A percentile compares a stretch with the other conserved stretches of the same genome.
Evolutionary conservation across 2,888 invertebrate genomes (phyloP).

Genomic region (Cantharis rufa): DNA sequence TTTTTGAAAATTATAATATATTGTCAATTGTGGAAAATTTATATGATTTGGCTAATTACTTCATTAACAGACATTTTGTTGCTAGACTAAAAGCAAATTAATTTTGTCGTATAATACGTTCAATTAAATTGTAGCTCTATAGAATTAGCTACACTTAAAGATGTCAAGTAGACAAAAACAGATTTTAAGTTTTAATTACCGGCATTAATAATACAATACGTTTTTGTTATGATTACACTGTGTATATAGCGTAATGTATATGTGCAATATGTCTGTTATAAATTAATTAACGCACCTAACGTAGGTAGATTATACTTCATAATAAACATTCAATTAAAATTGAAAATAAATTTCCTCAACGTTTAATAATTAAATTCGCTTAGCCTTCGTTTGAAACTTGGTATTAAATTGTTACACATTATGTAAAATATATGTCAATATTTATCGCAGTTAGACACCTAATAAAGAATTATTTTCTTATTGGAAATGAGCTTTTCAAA

Average conservation of each 20-base stretch:
- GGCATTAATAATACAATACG: neutral
- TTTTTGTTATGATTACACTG: neutral
- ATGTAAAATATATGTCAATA: neutral
- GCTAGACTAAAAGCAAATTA: neutral
- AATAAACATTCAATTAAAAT: neutral
- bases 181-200: neutral
- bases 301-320: neutral
- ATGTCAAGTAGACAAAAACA: neutral
- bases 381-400: neutral
- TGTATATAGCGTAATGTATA: neutral
- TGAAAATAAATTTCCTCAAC: neutral
- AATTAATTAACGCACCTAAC: neutral
- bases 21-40: neutral
- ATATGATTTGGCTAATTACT: neutral
- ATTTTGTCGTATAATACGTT: neutral
- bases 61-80: neutral
- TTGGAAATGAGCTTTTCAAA: constrained; percentile 6
- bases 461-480: constrained; percentile 1
- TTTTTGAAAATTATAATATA: neutral
- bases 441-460: neutral
- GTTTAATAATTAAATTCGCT: neutral
- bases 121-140: neutral
- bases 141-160: neutral
- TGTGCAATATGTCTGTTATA: neutral
- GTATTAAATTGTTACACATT: neutral